These are phyloP conservation scores for Solea senegalensis DNA, from an alignment of 2,113 vertebrate genomes.

Conservation along the genomic window DNA sequence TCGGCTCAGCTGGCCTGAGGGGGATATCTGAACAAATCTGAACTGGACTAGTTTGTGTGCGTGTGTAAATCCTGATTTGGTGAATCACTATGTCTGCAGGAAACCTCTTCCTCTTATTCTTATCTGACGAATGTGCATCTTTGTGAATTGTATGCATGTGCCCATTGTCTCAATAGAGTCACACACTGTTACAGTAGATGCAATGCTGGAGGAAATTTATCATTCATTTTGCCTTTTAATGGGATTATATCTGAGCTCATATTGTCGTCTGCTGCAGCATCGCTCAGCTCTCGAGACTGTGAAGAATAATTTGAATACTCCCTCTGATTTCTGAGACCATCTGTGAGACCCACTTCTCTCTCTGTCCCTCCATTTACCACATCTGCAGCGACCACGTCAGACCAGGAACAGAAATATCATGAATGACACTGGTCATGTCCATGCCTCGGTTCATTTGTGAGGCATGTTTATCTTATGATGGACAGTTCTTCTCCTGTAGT, in stretches of 20 bases:
- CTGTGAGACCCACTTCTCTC: constrained; percentile 55
- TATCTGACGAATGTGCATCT: too few relatives aligned
- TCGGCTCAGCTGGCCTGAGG: constrained; percentile 51
- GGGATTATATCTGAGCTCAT: constrained; percentile 54
- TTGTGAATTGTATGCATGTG: too few relatives aligned
- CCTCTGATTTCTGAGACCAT: constrained; percentile 62
- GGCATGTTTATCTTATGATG: not conserved
- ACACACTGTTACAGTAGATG: constrained; percentile 10
- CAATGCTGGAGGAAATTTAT: constrained; percentile 47
- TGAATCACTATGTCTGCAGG: constrained; percentile 58
- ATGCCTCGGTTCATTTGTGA: too few relatives aligned
- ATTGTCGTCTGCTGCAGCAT: constrained; percentile 47
- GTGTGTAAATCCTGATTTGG: constrained; percentile 36
- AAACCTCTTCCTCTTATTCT: too few relatives aligned
- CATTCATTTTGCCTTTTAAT: constrained; percentile 64
- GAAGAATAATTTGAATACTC: constrained; percentile 69
- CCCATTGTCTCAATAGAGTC: too few relatives aligned
- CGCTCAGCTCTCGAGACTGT: constrained; percentile 54
- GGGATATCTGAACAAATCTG: constrained; percentile 36
- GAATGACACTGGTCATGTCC: constrained; percentile 15
- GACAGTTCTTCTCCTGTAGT: too few relatives aligned
- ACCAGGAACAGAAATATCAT: constrained; percentile 19
- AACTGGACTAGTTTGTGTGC: not conserved
- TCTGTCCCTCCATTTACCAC: constrained; percentile 54
- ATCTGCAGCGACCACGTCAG: constrained; percentile 26